Percentiles rank a stretch among this genome's conserved stretches.
phyloP scores from a whole-genome alignment of 2,888 invertebrate genomes.

The Loripinus fragilis region DNA sequence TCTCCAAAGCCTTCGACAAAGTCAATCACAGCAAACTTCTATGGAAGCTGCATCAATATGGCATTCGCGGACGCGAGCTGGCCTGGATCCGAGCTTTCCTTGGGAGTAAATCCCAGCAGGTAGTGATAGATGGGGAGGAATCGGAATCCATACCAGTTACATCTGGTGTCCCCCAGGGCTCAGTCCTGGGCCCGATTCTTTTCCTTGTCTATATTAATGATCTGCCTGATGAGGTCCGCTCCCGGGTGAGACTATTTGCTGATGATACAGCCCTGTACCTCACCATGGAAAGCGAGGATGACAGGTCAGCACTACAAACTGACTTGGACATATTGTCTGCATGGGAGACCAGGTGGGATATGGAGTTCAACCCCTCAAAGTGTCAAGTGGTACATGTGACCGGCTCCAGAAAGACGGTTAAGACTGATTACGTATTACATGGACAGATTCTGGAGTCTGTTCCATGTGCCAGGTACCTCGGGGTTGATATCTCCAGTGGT shows the following conservation, averaged over 20 bases:
- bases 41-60: conserved; percentile 19
- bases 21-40: conserved; percentile 26
- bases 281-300: background rate
- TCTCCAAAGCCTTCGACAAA: conserved; percentile 32
- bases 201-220: conserved; percentile 16
- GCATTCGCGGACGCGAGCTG: conserved; percentile 1
- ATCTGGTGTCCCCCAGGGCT: no score
- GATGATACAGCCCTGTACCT: conserved; percentile 28
- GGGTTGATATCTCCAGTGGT: background rate
- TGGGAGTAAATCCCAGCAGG: conserved; percentile 5
- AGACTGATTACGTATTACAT: background rate
- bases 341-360: conserved; percentile 31
- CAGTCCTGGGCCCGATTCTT: conserved; percentile 24
- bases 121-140: conserved; percentile 21
- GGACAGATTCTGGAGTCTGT: background rate
- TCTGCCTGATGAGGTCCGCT: conserved; percentile 3
- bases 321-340: conserved; percentile 14
- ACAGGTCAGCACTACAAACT: background rate
- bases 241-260: conserved; percentile 12
- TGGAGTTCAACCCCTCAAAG: conserved; percentile 30
- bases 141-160: no score
- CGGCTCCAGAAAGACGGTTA: no score
- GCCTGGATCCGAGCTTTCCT: conserved; percentile 26
- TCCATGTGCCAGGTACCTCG: background rate
- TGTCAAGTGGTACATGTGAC: background rate